Evolutionary conservation across 2,888 invertebrate genomes (phyloP), one percentile per base, ranked within the genome.

Genomic region (Amphiduros pacificus): DNA sequence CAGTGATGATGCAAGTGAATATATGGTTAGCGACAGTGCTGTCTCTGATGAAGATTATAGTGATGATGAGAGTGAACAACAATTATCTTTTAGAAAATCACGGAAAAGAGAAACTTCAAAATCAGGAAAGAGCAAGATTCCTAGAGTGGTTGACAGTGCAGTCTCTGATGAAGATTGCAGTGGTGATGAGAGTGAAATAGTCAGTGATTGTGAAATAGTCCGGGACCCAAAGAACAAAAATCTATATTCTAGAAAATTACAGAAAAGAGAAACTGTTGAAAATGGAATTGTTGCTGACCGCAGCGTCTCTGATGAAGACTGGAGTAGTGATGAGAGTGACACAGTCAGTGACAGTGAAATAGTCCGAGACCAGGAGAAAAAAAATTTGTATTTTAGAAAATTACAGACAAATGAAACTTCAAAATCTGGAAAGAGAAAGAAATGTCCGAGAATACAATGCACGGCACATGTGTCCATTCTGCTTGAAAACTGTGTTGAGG

Each of bases 371-470:
- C 6, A 14, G 22, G n/a, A 49, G 9, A 14, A 49, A 14, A 9
- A 14, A 22, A 22, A 49, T 22, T 14, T 49, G 9, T 49, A 49
- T 49, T n/a, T 44, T 5, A 41, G 48, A 17, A 56, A 48, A 27
- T 11, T 56, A 9, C 5, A 22, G 11, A 56, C 5, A 22, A 11
- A 11, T 5, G 48, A 41, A 11, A 48, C 28, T 11, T 29, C 44
- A 26, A 56, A 56, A 28, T 17, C 26, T 44, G 56, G 56, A 4
- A 56, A 48, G 27, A 56, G 24, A 24, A 56, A 56, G 56, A 41
- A 56, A 24, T 17, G 27, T 6, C n/a, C 49, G 56, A 22, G 56
- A 49, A 22, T 56, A 48, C 56, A 56, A 56, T 27, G 20, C 41
- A 5, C 28, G 11, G 5, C 22, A 56, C 11, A 9, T 9, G 9